A percentile compares a stretch with the other conserved stretches of the same genome.
Evolutionary conservation across 2,888 invertebrate genomes (phyloP).

Genomic region (Ophioninae sp.): DNA sequence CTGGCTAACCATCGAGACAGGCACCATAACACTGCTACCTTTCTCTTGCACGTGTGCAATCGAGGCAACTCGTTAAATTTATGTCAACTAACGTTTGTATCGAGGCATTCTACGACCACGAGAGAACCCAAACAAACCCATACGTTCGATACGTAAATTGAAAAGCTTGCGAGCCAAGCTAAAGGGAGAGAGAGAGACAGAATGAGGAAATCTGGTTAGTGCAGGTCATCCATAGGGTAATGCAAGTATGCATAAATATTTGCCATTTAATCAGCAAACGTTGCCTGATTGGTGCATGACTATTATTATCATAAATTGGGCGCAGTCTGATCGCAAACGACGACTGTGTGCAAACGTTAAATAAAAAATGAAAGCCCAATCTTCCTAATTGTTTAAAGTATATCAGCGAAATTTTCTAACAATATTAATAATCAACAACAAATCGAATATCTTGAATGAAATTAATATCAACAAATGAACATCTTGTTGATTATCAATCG

Average conservation of each 20-base stretch:
- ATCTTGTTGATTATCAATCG: no score
- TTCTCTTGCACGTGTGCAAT: background rate
- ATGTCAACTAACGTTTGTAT: constrained; percentile 17
- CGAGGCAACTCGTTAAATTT: constrained; percentile 7
- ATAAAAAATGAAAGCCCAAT: background rate
- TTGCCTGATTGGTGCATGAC: constrained; percentile 48
- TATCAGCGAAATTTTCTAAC: background rate
- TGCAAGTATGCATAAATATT: constrained; percentile 61
- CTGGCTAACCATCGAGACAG: constrained; percentile 35
- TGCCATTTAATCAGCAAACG: constrained; percentile 51
- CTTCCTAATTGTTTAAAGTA: background rate
- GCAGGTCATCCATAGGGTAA: constrained; percentile 37
- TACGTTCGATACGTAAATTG: constrained; percentile 28
- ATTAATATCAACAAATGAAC: no score
- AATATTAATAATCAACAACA: background rate
- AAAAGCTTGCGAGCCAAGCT: constrained; percentile 11
- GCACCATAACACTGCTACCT: constrained; percentile 13
- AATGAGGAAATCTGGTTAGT: constrained; percentile 1
- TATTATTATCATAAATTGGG: constrained; percentile 43
- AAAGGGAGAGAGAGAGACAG: constrained; percentile 14
- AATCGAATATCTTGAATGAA: background rate
- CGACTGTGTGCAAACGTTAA: background rate
- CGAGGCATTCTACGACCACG: background rate
- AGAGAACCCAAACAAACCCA: no score
- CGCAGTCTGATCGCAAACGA: constrained; percentile 1